A percentile compares a stretch with the other conserved stretches of the same genome.
Evolutionary conservation across 53 echinoderm and acorn worm species (phyloP).

Genomic region (Echinometra lucunter): DNA sequence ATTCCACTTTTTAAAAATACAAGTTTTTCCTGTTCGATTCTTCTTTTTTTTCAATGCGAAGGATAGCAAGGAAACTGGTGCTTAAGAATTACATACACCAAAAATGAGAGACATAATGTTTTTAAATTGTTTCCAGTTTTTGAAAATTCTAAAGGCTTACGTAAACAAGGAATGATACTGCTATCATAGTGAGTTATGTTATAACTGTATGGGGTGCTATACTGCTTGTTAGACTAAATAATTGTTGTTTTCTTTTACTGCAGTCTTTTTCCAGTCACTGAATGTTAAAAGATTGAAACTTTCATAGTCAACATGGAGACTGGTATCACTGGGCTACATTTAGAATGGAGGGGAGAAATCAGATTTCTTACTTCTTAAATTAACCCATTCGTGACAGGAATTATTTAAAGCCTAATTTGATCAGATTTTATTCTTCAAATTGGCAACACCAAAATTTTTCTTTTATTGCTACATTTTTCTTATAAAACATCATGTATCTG

Average conservation of each 20-base stretch:
- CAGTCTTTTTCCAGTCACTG: slow-evolving; percentile 21
- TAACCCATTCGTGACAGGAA: too few species aligned
- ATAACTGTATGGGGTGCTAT: slow-evolving; percentile 19
- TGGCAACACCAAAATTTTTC: too few species aligned
- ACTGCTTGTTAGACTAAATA: neutral
- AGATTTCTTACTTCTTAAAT: too few species aligned
- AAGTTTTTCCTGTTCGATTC: neutral
- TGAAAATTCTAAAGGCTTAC: neutral
- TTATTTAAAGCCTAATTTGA: too few species aligned
- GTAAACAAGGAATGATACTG: neutral
- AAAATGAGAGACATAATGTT: neutral
- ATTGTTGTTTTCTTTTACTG: slow-evolving; percentile 4
- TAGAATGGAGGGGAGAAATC: too few species aligned
- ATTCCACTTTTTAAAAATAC: neutral
- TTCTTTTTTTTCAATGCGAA: neutral
- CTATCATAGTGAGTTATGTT: neutral
- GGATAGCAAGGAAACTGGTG: neutral
- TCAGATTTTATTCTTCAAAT: too few species aligned
- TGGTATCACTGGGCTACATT: too few species aligned
- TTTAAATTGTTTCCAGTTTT: neutral
- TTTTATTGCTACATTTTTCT: too few species aligned
- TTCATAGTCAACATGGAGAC: neutral
- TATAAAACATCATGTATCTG: too few species aligned
- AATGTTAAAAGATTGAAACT: neutral
- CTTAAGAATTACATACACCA: slow-evolving; percentile 18